A percentile compares a stretch with the other conserved stretches of the same genome.
Evolutionary conservation across 2,888 invertebrate genomes (phyloP).

Genomic region (Caenorhabditis japonica): DNA sequence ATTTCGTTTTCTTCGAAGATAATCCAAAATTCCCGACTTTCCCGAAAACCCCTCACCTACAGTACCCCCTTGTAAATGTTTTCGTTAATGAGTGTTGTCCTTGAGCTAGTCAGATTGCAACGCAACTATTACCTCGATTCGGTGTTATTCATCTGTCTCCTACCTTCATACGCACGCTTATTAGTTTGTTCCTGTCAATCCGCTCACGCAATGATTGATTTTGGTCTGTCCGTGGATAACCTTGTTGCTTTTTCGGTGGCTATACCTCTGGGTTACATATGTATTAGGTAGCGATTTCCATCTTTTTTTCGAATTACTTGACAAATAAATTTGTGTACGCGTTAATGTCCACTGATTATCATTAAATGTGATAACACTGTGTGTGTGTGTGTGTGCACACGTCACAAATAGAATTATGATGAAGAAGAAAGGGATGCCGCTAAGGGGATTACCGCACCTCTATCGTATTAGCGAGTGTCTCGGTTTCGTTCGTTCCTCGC

Average conservation of each 20-base stretch:
- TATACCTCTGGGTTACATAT: too few relatives aligned
- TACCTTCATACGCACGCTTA: slow-evolving; percentile 10
- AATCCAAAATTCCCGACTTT: too few relatives aligned
- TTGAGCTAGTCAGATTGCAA: slow-evolving; percentile 13
- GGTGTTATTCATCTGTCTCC: too few relatives aligned
- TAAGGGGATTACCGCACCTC: slow-evolving; percentile 43
- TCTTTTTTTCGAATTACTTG: too few relatives aligned
- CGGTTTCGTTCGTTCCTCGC: neutral
- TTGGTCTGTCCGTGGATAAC: neutral
- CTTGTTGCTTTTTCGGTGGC: too few relatives aligned
- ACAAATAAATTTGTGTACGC: too few relatives aligned
- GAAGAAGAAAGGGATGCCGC: slow-evolving; percentile 18
- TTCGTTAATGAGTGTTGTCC: slow-evolving; percentile 15
- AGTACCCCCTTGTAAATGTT: neutral
- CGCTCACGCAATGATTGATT: slow-evolving; percentile 13
- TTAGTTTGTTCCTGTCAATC: slow-evolving; percentile 22
- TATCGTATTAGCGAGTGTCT: slow-evolving; percentile 25
- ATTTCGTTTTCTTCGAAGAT: too few relatives aligned
- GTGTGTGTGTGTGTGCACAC: too few relatives aligned
- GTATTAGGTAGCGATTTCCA: too few relatives aligned
- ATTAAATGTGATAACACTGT: too few relatives aligned
- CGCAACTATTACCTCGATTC: too few relatives aligned
- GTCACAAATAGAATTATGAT: slow-evolving; percentile 20
- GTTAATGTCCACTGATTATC: too few relatives aligned
- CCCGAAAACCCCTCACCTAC: neutral